Percentiles rank a stretch among this genome's conserved stretches.
Evolutionary conservation across 2,797 vertebrate species (phyloP).

Genomic region (Chelonia mydas): DNA sequence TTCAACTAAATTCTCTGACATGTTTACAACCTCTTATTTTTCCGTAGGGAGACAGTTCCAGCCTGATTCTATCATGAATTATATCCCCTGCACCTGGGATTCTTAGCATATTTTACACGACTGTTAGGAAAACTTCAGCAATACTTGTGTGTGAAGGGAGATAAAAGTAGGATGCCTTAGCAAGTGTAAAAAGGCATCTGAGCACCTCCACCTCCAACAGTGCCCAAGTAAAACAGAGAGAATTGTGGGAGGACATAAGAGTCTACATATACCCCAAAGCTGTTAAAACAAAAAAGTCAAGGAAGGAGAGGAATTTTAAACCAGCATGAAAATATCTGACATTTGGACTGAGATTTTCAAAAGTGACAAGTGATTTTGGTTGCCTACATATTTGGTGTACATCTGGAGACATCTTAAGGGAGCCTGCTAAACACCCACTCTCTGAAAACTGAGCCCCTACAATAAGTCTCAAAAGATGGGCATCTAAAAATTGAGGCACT

Average conservation of each 20-base stretch:
- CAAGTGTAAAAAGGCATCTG: not conserved
- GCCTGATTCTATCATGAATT: not conserved
- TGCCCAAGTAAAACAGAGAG: not conserved
- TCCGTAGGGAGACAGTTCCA: not conserved
- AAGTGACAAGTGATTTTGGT: no score
- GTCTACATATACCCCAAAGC: not conserved
- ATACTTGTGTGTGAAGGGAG: not conserved
- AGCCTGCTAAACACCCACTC: not conserved
- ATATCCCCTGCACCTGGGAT: not conserved
- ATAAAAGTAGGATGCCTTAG: not conserved
- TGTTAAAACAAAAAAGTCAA: not conserved
- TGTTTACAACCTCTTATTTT: accelerated
- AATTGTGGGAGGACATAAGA: not conserved
- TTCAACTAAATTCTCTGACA: not conserved
- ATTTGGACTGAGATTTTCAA: not conserved
- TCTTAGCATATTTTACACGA: not conserved
- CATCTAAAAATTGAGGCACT: no score
- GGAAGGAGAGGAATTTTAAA: not conserved
- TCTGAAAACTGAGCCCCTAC: no score
- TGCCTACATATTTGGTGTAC: not conserved
- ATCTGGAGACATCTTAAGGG: not conserved
- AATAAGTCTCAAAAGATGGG: no score
- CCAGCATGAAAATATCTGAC: not conserved
- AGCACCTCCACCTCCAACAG: not conserved
- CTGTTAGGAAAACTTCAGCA: not conserved